Evolutionary conservation across 2,113 vertebrate species (phyloP).

Genomic region (Anser cygnoides): DNA sequence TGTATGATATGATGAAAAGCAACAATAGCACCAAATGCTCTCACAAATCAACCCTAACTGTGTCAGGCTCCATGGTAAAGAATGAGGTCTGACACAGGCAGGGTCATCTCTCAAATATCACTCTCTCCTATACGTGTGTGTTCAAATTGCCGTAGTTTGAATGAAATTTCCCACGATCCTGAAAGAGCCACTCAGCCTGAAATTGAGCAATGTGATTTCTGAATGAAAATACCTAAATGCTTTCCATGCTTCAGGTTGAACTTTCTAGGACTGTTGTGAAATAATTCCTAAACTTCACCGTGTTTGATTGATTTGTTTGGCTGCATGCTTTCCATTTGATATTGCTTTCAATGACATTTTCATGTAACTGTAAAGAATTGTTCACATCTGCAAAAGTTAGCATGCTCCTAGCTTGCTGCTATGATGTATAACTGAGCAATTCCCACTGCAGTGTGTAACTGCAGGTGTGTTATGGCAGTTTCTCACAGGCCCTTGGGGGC

Average conservation of each 20-base stretch:
- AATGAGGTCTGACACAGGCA: conserved; percentile 19
- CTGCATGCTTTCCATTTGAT: conserved; percentile 58
- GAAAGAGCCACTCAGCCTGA: conserved; percentile 56
- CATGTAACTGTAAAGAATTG: neutral
- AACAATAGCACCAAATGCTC: conserved; percentile 53
- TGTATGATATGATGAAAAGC: conserved; percentile 38
- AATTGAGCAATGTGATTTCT: neutral
- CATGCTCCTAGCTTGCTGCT: conserved; percentile 51
- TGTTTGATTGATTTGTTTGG: conserved; percentile 35
- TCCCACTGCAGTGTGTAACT: conserved; percentile 14
- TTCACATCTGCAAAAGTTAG: conserved; percentile 6
- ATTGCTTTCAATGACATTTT: conserved; percentile 17
- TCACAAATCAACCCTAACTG: conserved; percentile 27
- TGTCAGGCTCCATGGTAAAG: conserved; percentile 8
- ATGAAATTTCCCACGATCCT: conserved; percentile 35
- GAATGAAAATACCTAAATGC: neutral
- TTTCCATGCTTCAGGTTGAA: conserved; percentile 51
- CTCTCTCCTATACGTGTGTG: neutral
- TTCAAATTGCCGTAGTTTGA: conserved; percentile 33
- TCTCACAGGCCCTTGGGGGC: neutral
- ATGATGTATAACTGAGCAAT: neutral
- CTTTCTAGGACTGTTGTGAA: conserved; percentile 60
- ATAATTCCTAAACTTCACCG: conserved; percentile 39
- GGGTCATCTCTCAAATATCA: conserved; percentile 15
- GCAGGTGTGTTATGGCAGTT: neutral